Evolutionary conservation across 2,888 invertebrate genomes (phyloP), one percentile per base, ranked within the genome.

Genomic region (Acanthosoma haemorrhoidale): DNA sequence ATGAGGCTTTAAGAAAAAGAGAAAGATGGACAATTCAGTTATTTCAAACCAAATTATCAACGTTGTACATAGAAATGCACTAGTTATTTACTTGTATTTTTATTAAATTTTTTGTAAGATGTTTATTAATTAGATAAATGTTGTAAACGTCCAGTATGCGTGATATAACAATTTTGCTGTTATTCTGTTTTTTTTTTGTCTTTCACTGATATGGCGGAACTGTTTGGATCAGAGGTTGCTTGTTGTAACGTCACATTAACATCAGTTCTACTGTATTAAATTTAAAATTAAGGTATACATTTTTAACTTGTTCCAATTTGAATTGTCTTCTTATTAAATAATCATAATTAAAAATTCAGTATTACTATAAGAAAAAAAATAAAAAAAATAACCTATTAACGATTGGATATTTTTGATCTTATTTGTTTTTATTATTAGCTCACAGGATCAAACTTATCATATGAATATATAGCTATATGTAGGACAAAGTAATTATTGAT

Each of bases 151-250:
- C 63, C 63, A 36, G 25, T 25, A 39, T 39, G 39, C 39, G 63
- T 63, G 63, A 63, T 63, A 63, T 25, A 18, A 21, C 9, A 63
- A n/a, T 9, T 58, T 25, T 21, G 15, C n/a, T 21, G 38, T 38
- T 25, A 21, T 39, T 63, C 63, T 63, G 39, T 21, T 63, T n/a
- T n/a, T n/a, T n/a, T n/a, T n/a, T 63, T 63, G 63, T 63, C 63
- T 63, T 63, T 63, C 63, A 63, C 39, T 11, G 25, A 39, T 38
- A 63, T 39, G 25, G 63, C 21, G 25, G 29, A 63, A 38, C 25
- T 38, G 60, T 63, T 36, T 63, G 8, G 60, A 21, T 25, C n/a
- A 38, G 29, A 21, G n/a, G n/a, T 11, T 39, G 36, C 15, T 38
- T 63, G 15, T 16, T 39, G 29, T 29, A 29, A 41, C 13, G 4